Conservation (phyloP, 1,140 invertebrate species). For the Lethrus apterus region DNA sequence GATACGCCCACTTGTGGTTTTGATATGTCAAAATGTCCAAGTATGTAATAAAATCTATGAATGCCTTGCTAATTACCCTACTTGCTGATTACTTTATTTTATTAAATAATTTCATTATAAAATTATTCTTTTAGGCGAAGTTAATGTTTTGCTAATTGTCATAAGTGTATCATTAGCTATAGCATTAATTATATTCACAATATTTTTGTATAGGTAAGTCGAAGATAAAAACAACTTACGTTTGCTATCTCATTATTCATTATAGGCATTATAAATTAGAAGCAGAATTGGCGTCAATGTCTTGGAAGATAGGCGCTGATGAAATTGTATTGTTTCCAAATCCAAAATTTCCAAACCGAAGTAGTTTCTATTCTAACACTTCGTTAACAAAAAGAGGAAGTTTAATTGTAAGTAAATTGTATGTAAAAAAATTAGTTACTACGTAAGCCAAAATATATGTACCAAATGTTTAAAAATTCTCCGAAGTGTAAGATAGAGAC, state of each 20-base stretch:
- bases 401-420: conserved; percentile 2
- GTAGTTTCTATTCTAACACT: conserved; percentile 27
- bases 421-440: too few relatives aligned
- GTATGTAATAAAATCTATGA: conserved; percentile 49
- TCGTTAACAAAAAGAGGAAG: conserved; percentile 16
- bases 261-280: conserved; percentile 85
- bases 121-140: conserved; percentile 11
- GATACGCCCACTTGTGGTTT: conserved; percentile 89
- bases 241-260: conserved; percentile 2
- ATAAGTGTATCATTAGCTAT: conserved; percentile 67
- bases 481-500: too few relatives aligned
- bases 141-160: conserved; percentile 66
- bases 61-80: too few relatives aligned
- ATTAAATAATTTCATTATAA: too few relatives aligned
- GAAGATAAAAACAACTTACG: background rate
- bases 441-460: too few relatives aligned
- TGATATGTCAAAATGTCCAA: conserved; percentile 80
- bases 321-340: conserved; percentile 55
- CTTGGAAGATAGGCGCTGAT: conserved; percentile 83
- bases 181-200: conserved; percentile 63
- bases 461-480: too few relatives aligned
- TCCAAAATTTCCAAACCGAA: conserved; percentile 35
- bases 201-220: conserved; percentile 59
- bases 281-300: conserved; percentile 90
- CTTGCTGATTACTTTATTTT: conserved; percentile 2